These are phyloP conservation scores for Cosmorhoe ocellata DNA, from an alignment of 2,888 invertebrate genomes.

Conservation along the genomic window DNA sequence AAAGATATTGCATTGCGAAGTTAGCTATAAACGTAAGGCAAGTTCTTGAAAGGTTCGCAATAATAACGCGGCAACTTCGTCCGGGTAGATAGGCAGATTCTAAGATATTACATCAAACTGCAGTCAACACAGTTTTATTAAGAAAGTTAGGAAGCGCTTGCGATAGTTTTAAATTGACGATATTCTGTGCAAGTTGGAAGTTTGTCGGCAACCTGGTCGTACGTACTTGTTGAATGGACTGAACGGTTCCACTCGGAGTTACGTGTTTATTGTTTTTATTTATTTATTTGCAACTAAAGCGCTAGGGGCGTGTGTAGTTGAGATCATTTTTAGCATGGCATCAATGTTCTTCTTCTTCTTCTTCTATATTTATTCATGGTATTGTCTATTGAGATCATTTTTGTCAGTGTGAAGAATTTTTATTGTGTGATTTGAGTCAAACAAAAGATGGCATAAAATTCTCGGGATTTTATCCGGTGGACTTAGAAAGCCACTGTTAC, in stretches of 20 bases:
- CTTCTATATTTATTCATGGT: too few species aligned
- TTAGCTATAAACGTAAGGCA: constrained; percentile 1
- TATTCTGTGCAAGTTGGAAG: constrained; percentile 29
- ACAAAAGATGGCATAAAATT: too few species aligned
- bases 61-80: constrained; percentile 13
- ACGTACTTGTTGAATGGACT: constrained; percentile 19
- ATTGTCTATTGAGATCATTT: too few species aligned
- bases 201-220: constrained; percentile 19
- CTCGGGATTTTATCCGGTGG: too few species aligned
- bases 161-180: constrained; percentile 46
- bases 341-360: too few species aligned
- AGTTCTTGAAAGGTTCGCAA: constrained; percentile 6
- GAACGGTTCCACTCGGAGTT: background rate
- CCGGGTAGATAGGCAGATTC: constrained; percentile 21
- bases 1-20: background rate
- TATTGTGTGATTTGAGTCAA: too few species aligned
- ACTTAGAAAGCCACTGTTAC: too few species aligned
- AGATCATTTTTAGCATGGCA: too few species aligned
- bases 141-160: constrained; percentile 36
- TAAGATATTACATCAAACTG: constrained; percentile 21
- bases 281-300: background rate
- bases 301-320: too few species aligned
- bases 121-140: constrained; percentile 37
- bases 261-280: constrained; percentile 1
- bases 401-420: too few species aligned